Conservation (phyloP, 1,140 invertebrate species). For the Panulirus ornatus region DNA sequence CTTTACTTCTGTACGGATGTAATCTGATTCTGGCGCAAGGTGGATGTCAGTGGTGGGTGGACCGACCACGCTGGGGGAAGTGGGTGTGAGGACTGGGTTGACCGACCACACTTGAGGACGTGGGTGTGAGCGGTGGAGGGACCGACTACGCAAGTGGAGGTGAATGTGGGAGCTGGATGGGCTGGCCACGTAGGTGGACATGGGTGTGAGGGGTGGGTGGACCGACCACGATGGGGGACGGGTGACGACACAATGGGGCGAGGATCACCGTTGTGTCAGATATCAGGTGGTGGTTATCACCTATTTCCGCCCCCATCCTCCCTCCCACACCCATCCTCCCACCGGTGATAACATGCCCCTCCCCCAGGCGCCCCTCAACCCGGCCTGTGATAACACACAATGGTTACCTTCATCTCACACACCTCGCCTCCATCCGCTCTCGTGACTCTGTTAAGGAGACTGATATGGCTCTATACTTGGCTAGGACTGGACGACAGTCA, state of each 20-base stretch:
- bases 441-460: no score
- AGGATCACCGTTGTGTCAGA: slow-evolving; percentile 25
- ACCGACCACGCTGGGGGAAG: no score
- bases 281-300: slow-evolving; percentile 38
- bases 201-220: background rate
- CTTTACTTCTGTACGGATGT: no score
- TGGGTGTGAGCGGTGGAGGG: background rate
- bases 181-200: background rate
- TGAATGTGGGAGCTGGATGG: background rate
- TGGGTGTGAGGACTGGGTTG: no score
- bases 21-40: no score
- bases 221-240: background rate
- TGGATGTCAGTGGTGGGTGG: no score
- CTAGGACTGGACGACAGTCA: background rate
- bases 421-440: no score
- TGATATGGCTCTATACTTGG: no score
- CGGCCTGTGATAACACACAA: background rate
- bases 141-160: no score
- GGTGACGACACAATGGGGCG: background rate
- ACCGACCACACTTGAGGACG: no score
- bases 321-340: slow-evolving; percentile 17
- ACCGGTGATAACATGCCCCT: slow-evolving; percentile 21
- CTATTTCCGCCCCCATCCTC: slow-evolving; percentile 39
- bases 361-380: background rate
- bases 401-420: no score